A percentile compares a stretch with the other conserved stretches of the same genome.
Evolutionary conservation across 2,797 vertebrate genomes (phyloP).

Genomic region (Fistularia tabacaria): DNA sequence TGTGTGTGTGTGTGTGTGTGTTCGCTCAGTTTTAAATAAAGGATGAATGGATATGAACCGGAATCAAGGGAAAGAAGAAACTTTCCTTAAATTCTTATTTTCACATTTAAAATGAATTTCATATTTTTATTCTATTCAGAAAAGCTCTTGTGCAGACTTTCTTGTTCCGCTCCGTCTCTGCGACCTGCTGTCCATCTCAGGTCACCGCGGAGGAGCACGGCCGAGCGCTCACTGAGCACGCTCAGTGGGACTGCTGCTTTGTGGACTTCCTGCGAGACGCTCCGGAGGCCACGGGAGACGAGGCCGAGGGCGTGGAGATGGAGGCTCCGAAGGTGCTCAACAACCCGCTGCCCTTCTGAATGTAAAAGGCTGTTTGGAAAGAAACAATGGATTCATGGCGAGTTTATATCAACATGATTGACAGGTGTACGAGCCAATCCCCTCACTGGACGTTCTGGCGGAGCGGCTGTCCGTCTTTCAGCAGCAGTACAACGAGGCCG

Average conservation of each 20-base stretch:
- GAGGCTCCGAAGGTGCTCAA: conserved; percentile 72
- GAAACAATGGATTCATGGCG: no score
- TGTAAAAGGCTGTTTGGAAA: no score
- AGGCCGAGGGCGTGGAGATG: conserved; percentile 73
- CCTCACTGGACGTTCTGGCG: conserved; percentile 72
- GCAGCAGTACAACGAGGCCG: conserved; percentile 80
- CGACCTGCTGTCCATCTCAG: conserved; percentile 46
- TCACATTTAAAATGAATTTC: no score
- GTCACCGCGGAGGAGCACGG: conserved; percentile 74
- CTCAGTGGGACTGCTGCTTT: conserved; percentile 80
- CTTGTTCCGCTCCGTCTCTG: no score
- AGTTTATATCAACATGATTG: conserved; percentile 12
- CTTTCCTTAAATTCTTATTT: no score
- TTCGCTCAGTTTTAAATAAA: no score
- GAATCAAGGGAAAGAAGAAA: no score
- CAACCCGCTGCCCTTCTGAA: no score
- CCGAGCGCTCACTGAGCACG: conserved; percentile 57
- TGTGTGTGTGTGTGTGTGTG: no score
- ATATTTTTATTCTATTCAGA: no score
- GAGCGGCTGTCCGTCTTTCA: conserved; percentile 73
- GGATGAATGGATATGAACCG: no score
- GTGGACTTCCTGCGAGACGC: conserved; percentile 91
- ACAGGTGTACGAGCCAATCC: conserved; percentile 79
- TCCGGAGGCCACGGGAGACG: conserved; percentile 85
- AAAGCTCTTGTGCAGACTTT: no score